Conservation (phyloP, 2,888 invertebrate genomes). For the Monoplex corrugatus region DNA sequence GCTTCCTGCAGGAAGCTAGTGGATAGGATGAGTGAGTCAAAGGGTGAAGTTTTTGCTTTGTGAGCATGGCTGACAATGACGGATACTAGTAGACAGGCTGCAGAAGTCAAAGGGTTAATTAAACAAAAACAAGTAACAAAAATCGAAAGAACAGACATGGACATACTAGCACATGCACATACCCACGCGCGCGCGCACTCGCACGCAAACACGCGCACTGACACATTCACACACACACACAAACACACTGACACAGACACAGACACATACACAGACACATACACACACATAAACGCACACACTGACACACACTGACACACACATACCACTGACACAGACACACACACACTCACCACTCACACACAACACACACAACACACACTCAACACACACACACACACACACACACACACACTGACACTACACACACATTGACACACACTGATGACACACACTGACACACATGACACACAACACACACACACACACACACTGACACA, state of each 20-base stretch:
- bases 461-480: no score
- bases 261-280: not conserved
- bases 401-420: not conserved
- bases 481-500: no score
- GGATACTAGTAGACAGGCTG: no score
- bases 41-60: no score
- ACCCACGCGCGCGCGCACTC: not conserved
- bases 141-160: no score
- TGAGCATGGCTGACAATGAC: no score
- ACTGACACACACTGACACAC: not conserved
- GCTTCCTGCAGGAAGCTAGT: no score
- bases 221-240: not conserved
- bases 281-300: not conserved
- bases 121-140: no score
- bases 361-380: not conserved
- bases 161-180: no score
- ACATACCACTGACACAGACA: not conserved
- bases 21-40: no score
- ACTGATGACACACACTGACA: no score
- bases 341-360: not conserved
- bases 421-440: not conserved
- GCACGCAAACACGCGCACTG: not conserved
- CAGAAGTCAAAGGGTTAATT: no score
- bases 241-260: not conserved
- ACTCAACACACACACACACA: not conserved